A percentile compares a stretch with the other conserved stretches of the same genome.
phyloP scores from a whole-genome alignment of 1,140 invertebrate species.

The Ctenoplectra terminalis region DNA sequence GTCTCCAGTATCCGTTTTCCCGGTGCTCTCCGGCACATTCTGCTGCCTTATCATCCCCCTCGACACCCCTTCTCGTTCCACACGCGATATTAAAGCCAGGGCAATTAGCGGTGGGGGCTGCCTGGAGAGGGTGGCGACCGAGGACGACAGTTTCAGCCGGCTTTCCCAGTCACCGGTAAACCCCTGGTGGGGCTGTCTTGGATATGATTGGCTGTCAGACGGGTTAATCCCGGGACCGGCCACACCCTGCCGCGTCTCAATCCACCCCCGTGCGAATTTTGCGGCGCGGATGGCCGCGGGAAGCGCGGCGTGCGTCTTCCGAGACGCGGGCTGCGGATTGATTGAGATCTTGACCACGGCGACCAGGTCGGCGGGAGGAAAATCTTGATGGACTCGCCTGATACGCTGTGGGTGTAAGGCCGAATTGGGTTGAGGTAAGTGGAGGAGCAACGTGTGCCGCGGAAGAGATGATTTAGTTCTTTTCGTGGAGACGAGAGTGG shows the following conservation, averaged over 20 bases:
- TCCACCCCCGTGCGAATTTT: slow-evolving; percentile 66
- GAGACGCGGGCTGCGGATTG: slow-evolving; percentile 24
- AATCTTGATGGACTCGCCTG: slow-evolving; percentile 37
- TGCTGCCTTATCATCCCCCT: slow-evolving; percentile 45
- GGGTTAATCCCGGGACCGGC: slow-evolving; percentile 70
- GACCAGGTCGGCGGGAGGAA: neutral
- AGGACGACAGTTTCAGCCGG: slow-evolving; percentile 62
- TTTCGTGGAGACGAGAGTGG: too few species aligned
- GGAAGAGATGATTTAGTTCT: neutral
- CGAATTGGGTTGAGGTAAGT: neutral
- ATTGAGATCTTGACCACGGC: slow-evolving; percentile 35
- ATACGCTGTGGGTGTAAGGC: too few species aligned
- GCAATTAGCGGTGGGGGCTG: slow-evolving; percentile 73
- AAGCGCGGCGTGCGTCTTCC: slow-evolving; percentile 5
- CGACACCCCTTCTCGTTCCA: slow-evolving; percentile 62
- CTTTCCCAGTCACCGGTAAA: slow-evolving; percentile 47
- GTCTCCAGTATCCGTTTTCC: slow-evolving; percentile 47
- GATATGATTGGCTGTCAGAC: slow-evolving; percentile 74
- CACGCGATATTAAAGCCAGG: slow-evolving; percentile 74
- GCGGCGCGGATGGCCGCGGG: slow-evolving; percentile 18
- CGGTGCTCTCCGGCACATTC: slow-evolving; percentile 46
- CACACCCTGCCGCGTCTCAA: slow-evolving; percentile 74
- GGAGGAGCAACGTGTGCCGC: neutral
- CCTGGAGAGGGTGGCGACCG: slow-evolving; percentile 40
- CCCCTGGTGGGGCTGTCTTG: slow-evolving; percentile 67